These are phyloP conservation scores for Myzus persicae DNA, from an alignment of 1,140 invertebrate genomes.

Conservation along the genomic window DNA sequence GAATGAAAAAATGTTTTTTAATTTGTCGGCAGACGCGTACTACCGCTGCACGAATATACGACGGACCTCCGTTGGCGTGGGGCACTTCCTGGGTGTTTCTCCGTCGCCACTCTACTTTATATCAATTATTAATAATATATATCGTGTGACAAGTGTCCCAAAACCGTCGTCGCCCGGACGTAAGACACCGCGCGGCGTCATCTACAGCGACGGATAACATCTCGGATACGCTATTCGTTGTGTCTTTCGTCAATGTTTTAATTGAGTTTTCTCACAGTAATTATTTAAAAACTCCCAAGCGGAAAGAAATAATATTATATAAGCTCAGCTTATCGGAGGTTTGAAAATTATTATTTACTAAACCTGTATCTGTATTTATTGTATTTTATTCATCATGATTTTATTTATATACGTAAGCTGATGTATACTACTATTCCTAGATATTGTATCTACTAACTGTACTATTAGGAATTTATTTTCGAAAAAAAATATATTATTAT, in stretches of 20 bases:
- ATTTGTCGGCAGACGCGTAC: not conserved
- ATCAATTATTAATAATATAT: not conserved
- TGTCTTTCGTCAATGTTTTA: not conserved
- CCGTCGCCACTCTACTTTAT: not conserved
- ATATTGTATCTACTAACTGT: no score
- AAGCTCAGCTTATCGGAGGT: no score
- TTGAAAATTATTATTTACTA: no score
- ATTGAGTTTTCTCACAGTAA: conserved; percentile 47
- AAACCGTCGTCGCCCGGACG: conserved; percentile 25
- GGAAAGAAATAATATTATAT: not conserved
- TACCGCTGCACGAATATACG: not conserved
- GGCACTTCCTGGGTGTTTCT: conserved; percentile 1
- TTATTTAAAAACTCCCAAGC: not conserved
- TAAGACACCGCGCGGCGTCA: not conserved
- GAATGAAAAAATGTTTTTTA: not conserved
- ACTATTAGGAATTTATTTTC: no score
- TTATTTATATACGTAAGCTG: no score
- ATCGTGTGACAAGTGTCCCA: conserved; percentile 40
- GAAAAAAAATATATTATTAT: no score
- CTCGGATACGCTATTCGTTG: not conserved
- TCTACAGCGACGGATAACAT: conserved; percentile 4
- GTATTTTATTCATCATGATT: no score
- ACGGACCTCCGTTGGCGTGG: not conserved
- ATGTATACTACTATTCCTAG: no score
- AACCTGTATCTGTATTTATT: no score